phyloP scores from a whole-genome alignment of 2,797 vertebrate species.

The Pseudopleuronectes americanus region DNA sequence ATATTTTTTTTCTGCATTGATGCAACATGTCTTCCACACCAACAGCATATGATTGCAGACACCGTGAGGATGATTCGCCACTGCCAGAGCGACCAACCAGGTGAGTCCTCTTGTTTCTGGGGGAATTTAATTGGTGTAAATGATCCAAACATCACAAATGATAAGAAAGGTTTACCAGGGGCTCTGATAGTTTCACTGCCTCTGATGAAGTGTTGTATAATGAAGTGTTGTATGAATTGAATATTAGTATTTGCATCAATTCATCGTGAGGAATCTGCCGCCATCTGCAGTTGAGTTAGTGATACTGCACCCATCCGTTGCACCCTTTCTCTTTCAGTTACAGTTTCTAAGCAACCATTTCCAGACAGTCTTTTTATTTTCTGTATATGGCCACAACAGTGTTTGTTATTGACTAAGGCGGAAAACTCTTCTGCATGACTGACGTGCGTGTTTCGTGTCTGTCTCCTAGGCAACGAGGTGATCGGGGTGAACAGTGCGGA shows the following conservation, averaged over 20 bases:
- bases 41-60: conserved; percentile 98
- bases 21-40: conserved; percentile 41
- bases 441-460: conserved; percentile 18
- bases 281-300: conserved; percentile 46
- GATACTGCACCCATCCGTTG: conserved; percentile 18
- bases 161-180: not conserved
- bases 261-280: conserved; percentile 23
- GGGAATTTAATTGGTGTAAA: not conserved
- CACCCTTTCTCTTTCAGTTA: conserved; percentile 22
- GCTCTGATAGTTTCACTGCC: not conserved
- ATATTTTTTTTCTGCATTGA: conserved; percentile 11
- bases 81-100: conserved; percentile 94
- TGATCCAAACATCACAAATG: not conserved
- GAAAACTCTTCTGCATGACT: conserved; percentile 23
- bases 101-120: conserved; percentile 72
- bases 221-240: not conserved
- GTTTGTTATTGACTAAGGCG: not conserved
- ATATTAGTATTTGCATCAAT: not conserved
- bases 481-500: conserved; percentile 90
- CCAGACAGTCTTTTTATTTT: conserved; percentile 40
- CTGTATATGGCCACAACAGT: conserved; percentile 21
- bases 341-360: conserved; percentile 78
- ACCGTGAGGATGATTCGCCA: conserved; percentile 95
- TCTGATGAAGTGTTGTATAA: not conserved
- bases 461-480: conserved; percentile 87